These are phyloP conservation scores for Heterotilapia buettikoferi DNA, from an alignment of 2,113 vertebrate genomes.

Conservation along the genomic window DNA sequence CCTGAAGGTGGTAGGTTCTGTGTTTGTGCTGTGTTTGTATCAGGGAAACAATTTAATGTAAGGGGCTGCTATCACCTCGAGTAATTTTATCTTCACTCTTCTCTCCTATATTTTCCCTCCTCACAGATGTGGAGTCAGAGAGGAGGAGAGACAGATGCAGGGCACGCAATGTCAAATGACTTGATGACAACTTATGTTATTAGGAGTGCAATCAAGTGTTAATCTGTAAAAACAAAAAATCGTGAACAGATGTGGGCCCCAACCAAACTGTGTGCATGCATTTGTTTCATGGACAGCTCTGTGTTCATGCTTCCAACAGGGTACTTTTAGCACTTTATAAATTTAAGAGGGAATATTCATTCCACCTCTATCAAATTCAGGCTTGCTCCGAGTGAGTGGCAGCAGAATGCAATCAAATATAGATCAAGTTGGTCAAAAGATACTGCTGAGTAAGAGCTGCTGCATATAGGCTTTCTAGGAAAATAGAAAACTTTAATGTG, in stretches of 20 bases:
- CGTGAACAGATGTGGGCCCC: background rate
- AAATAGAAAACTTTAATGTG: background rate
- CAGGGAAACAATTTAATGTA: background rate
- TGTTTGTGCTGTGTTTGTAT: background rate
- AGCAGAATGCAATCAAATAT: constrained; percentile 1
- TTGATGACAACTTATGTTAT: background rate
- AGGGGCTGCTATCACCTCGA: background rate
- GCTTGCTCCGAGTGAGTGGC: background rate
- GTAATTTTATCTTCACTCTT: background rate
- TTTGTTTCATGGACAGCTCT: background rate
- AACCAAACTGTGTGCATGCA: background rate
- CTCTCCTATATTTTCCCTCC: background rate
- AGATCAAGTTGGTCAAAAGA: background rate
- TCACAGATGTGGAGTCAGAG: background rate
- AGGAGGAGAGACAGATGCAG: background rate
- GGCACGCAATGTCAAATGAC: background rate
- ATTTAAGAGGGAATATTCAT: background rate
- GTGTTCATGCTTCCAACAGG: constrained; percentile 3
- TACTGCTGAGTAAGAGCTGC: constrained; percentile 1
- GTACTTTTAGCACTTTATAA: background rate
- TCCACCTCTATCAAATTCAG: background rate
- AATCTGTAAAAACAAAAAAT: background rate
- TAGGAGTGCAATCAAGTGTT: background rate
- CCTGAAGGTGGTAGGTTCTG: background rate
- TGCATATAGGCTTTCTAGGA: constrained; percentile 12